Evolutionary conservation across 2,113 vertebrate genomes (phyloP).

Genomic region (Siniperca chuatsi): DNA sequence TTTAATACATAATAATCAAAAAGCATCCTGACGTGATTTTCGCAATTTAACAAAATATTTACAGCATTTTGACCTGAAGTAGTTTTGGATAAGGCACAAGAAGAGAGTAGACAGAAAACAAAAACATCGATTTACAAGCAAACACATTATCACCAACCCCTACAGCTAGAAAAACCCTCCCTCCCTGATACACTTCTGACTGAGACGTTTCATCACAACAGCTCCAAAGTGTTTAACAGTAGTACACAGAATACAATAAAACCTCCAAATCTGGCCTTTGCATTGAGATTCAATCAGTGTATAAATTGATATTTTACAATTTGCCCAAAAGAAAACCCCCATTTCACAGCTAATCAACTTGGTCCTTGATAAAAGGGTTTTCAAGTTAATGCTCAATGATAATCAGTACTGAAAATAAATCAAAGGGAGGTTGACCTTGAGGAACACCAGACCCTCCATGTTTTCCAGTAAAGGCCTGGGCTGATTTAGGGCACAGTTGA

Average conservation of each 20-base stretch:
- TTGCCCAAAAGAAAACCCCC: slow-evolving; percentile 59
- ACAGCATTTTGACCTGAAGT: slow-evolving; percentile 90
- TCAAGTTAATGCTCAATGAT: slow-evolving; percentile 71
- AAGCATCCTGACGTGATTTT: slow-evolving; percentile 78
- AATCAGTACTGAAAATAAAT: slow-evolving; percentile 98
- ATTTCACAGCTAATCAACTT: slow-evolving; percentile 82
- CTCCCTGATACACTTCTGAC: slow-evolving; percentile 84
- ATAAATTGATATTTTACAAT: slow-evolving; percentile 76
- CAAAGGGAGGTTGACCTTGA: slow-evolving; percentile 98
- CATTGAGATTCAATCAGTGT: slow-evolving; percentile 79
- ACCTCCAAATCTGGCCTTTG: slow-evolving; percentile 75
- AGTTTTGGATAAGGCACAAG: slow-evolving; percentile 96
- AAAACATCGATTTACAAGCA: slow-evolving; percentile 73
- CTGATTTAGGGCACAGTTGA: slow-evolving; percentile 90
- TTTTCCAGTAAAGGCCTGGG: slow-evolving; percentile 93
- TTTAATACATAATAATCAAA: slow-evolving; percentile 70
- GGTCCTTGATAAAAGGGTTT: slow-evolving; percentile 79
- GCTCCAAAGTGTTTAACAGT: slow-evolving; percentile 86
- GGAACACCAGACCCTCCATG: slow-evolving; percentile 95
- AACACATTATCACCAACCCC: slow-evolving; percentile 76
- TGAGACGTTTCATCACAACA: slow-evolving; percentile 77
- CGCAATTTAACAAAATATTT: slow-evolving; percentile 81
- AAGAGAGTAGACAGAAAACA: slow-evolving; percentile 80
- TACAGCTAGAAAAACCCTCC: slow-evolving; percentile 82
- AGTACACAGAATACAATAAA: slow-evolving; percentile 84